Evolutionary conservation across 2,797 vertebrate species (phyloP).

Genomic region (Artibeus lituratus): DNA sequence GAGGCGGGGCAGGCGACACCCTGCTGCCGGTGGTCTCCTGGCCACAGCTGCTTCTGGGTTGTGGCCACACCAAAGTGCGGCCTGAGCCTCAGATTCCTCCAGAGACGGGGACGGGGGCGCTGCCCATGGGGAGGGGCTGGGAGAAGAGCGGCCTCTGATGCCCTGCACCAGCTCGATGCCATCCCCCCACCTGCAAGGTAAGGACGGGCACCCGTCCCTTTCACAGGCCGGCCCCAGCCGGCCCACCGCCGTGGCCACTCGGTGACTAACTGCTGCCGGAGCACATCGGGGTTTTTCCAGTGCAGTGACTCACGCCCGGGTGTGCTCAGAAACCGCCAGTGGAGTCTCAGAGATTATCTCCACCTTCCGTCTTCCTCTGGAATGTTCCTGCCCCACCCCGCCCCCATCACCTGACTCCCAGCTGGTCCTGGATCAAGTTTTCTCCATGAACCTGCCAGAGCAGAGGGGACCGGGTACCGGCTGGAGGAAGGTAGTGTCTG

Average conservation of each 20-base stretch:
- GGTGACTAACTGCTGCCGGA: background rate
- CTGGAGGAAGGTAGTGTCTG: background rate
- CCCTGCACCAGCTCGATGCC: background rate
- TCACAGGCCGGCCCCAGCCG: background rate
- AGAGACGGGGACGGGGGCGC: background rate
- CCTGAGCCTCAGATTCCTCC: background rate
- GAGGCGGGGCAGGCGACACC: background rate
- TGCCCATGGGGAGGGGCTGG: background rate
- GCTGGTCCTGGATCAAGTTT: background rate
- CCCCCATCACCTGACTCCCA: background rate
- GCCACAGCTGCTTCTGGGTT: background rate
- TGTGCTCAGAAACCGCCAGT: background rate
- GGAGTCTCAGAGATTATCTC: background rate
- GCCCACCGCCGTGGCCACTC: background rate
- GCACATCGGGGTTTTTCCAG: background rate
- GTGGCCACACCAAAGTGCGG: background rate
- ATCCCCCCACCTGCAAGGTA: accelerated
- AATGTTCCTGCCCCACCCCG: background rate
- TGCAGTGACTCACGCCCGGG: background rate
- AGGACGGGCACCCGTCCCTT: background rate
- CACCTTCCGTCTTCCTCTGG: background rate
- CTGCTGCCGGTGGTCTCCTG: background rate
- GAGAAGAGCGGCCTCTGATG: background rate
- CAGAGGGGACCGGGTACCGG: background rate
- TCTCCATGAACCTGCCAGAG: background rate